These are phyloP conservation scores for Stenodera caucasica DNA, from an alignment of 2,888 invertebrate genomes.

Conservation along the genomic window DNA sequence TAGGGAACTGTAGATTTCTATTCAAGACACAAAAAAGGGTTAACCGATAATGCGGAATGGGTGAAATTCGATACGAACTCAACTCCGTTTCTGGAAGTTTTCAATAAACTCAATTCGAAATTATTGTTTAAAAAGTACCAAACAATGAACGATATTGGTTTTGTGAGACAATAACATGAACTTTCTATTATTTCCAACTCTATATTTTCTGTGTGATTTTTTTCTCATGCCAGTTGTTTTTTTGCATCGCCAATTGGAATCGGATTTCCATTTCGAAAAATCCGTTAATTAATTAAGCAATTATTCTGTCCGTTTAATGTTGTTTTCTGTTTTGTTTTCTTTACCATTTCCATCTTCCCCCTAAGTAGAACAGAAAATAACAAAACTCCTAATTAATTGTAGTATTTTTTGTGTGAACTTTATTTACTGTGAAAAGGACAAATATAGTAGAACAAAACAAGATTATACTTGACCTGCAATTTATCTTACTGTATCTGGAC, in stretches of 20 bases:
- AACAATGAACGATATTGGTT: constrained; percentile 1
- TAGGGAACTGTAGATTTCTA: no score
- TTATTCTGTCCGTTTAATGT: background rate
- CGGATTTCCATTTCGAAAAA: background rate
- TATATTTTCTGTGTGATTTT: no score
- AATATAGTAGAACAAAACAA: background rate
- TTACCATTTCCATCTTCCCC: background rate
- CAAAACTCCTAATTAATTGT: background rate
- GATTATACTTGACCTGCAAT: background rate
- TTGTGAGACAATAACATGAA: background rate
- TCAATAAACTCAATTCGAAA: background rate
- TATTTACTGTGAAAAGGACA: background rate
- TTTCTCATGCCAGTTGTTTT: no score
- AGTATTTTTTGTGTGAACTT: background rate
- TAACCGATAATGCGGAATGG: no score
- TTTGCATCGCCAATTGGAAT: background rate
- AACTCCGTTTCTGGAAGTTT: background rate
- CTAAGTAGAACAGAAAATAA: background rate
- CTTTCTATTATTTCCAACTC: no score
- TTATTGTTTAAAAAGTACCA: background rate
- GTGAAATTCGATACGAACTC: background rate
- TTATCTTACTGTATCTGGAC: background rate
- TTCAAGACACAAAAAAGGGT: no score
- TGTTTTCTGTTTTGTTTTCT: background rate
- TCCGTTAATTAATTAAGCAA: background rate